These are phyloP conservation scores for Tuta absoluta DNA, from an alignment of 2,888 invertebrate genomes.

Conservation along the genomic window DNA sequence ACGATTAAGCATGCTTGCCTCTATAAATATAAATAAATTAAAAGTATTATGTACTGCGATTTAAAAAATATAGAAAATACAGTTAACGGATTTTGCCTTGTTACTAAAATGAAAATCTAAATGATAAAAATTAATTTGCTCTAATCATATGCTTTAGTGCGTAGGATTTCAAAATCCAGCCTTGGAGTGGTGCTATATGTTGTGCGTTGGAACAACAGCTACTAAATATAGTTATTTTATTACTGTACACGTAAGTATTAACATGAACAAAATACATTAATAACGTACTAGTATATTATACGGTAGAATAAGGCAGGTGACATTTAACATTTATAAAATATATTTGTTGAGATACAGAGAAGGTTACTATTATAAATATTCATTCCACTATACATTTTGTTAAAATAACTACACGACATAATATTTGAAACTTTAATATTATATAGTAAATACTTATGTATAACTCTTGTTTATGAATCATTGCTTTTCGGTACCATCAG, in stretches of 20 bases:
- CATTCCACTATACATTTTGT: no score
- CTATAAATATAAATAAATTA: no score
- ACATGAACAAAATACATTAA: background rate
- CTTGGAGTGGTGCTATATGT: background rate
- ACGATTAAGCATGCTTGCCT: no score
- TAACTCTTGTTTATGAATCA: no score
- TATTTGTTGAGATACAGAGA: background rate
- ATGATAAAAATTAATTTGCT: background rate
- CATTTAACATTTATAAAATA: background rate
- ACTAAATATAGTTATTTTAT: background rate
- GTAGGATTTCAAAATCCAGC: background rate
- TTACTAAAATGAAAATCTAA: no score
- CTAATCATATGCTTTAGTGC: background rate
- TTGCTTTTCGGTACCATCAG: background rate
- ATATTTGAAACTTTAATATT: background rate
- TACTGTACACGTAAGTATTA: background rate
- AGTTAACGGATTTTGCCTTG: no score
- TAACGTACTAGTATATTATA: background rate
- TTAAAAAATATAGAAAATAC: no score
- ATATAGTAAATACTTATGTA: no score
- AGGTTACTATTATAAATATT: background rate
- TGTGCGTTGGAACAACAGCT: constrained; percentile 3
- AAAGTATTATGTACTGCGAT: no score
- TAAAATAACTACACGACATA: background rate
- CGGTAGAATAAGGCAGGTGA: constrained; percentile 3